Base-by-base conservation (phyloP, 2,113 vertebrate species). In the Hyaena hyaena region DNA sequence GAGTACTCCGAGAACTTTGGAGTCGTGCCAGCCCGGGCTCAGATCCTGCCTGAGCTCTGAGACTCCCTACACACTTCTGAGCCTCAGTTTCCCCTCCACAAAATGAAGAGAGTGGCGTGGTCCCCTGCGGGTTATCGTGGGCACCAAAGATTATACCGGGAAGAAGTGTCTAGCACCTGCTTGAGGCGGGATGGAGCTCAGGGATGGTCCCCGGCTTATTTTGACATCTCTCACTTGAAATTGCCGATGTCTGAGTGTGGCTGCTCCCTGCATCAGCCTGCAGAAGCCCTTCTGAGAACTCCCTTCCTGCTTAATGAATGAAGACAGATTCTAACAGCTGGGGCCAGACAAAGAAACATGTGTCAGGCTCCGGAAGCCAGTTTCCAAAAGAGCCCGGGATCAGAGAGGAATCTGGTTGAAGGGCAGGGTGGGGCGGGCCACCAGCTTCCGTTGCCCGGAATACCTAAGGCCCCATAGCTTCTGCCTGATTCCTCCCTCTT, bases 261-360 rank as follows among this genome's bases (percentile, higher is more conserved):
- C 95, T 71, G 83, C 65, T 24, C 71, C 92, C 69, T 92, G 74
- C 94, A 69, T 96, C 84, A 97, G 94, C 81, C 94, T 94, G 90
- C 50, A 95, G 89, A 88, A 97, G 97, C 98, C 97, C 96, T 85
- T 98, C 96, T 83, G 91, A 98, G 96, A 80, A 92, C 95, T 82
- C 94, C 98, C 98, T 94, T 88, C 88, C 73, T 98, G 95, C 96
- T 95, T 98, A 93, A 97, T 95, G 98, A 98, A 98, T 81, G 94
- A 97, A 95, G 96, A 98, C 97, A 98, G 98, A 98, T 96, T 97
- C 97, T 93, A 98, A 98, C 98, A 98, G 98, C 98, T 98, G 98
- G 98, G 97, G 90, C 98, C 98, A 98, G 97, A 98, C 97, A 97
- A 98, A 98, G 73, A 97, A 98, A 97, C 97, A 96, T 97, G 96